Base-by-base conservation (phyloP, 2,113 vertebrate genomes). In the Scomber japonicus region DNA sequence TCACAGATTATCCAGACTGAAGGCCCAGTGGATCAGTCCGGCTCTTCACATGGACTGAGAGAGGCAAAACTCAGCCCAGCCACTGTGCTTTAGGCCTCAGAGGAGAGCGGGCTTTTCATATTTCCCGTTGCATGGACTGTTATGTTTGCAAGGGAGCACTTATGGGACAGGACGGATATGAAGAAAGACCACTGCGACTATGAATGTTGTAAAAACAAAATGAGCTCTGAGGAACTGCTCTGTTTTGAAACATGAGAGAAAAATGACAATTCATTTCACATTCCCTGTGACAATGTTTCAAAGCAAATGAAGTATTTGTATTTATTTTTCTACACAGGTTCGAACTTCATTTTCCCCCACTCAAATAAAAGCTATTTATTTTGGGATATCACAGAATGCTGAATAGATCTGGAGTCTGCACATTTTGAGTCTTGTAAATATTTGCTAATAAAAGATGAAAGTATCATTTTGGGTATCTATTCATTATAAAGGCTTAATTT, bases 341-440 rank as follows among this genome's bases (percentile, higher is more conserved):
- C 31, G 19, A 82, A 84, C 79, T 92, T 55, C 78, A 86, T 93
- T 91, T 94, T 84, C 67, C 91, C 93, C 88, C 84, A 82, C 75
- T 87, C 79, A 75, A 89, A 92, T 95, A 94, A 96, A 95, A 94
- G 94, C 78, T 98, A 99, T 99, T 99, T 99, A 99, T 99, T 99
- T 98, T 97, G 96, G 96, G 95, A 77, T 96, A 94, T 95, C 93
- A 95, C 96, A 96, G 94, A 96, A 96, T 96, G 96, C 96, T 96
- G 82, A 95, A 96, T 95, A 95, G 95, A 98, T 96, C 95, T 94
- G 96, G 95, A 95, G 96, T 97, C 96, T 97, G 96, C 96, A 95
- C 96, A 97, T 97, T 97, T 94, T 89, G 95, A 97, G 95, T 96
- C 94, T 96, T 98, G 97, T 98, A 98, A 96, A 98, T 98, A 98